Percentiles rank a stretch among this genome's conserved stretches.
Conservation (phyloP, 37 sponge, comb jelly and placozoan species). For the Geodia barretti region DNA sequence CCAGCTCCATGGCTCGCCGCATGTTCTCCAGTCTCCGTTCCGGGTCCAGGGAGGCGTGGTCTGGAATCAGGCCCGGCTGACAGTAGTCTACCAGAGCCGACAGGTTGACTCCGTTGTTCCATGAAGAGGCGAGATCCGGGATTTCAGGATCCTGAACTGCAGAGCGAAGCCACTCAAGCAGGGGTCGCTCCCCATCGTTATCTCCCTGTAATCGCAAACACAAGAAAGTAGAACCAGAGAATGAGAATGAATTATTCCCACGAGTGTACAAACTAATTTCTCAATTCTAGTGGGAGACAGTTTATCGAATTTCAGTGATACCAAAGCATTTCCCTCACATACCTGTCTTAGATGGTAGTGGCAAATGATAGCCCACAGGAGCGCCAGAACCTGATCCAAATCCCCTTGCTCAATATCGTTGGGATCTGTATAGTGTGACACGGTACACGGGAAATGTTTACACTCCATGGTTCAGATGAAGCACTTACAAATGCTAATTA, state of each 20-base stretch:
- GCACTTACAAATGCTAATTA: too few relatives aligned
- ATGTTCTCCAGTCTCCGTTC: slow-evolving; percentile 37
- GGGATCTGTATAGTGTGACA: slow-evolving; percentile 40
- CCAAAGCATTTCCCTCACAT: too few relatives aligned
- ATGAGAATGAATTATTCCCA: slow-evolving; percentile 2
- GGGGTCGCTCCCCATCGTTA: slow-evolving; percentile 3
- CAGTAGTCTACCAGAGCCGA: slow-evolving; percentile 62
- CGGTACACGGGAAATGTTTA: background rate
- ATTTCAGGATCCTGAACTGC: slow-evolving; percentile 30
- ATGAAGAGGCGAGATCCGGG: slow-evolving; percentile 64
- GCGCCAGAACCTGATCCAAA: slow-evolving; percentile 39
- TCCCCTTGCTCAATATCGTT: slow-evolving; percentile 61
- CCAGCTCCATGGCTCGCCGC: slow-evolving; percentile 61
- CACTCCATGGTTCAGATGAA: too few relatives aligned
- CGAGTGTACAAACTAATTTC: too few relatives aligned
- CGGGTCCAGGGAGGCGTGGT: slow-evolving; percentile 35
- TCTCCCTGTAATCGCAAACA: background rate
- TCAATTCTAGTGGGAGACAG: too few relatives aligned
- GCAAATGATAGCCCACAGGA: slow-evolving; percentile 72
- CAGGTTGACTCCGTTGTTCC: slow-evolving; percentile 66
- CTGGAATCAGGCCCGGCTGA: slow-evolving; percentile 61
- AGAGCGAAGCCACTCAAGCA: slow-evolving; percentile 67
- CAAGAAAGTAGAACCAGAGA: background rate
- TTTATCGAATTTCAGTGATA: too few relatives aligned
- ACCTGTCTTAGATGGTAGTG: slow-evolving; percentile 41